These are phyloP conservation scores for Magallana ariakensis DNA, from an alignment of 1,140 invertebrate species.

Conservation along the genomic window DNA sequence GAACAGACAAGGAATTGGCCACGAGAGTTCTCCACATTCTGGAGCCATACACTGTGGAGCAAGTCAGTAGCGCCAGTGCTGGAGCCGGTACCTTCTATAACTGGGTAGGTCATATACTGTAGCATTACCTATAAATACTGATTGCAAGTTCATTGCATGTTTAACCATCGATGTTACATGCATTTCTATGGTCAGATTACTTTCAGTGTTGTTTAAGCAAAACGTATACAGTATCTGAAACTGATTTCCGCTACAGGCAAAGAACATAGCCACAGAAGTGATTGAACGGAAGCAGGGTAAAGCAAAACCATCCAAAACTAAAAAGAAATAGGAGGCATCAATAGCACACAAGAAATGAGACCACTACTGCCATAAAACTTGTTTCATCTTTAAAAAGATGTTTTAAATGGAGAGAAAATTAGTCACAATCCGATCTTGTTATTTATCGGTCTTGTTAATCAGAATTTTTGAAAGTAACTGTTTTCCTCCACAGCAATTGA, in stretches of 20 bases:
- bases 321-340: neutral
- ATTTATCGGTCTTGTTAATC: no score
- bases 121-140: neutral
- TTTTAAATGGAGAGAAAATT: no score
- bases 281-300: neutral
- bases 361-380: no score
- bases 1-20: neutral
- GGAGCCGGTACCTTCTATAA: constrained; percentile 56
- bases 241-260: neutral
- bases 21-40: constrained; percentile 39
- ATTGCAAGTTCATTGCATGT: neutral
- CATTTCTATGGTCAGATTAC: neutral
- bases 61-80: constrained; percentile 45
- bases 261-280: constrained; percentile 4
- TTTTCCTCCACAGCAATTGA: no score
- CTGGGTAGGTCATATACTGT: constrained; percentile 48
- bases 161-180: neutral
- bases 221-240: no score
- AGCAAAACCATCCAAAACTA: neutral
- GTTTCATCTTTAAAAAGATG: no score
- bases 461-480: no score
- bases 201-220: neutral
- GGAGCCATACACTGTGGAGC: constrained; percentile 38
- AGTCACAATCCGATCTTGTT: no score
- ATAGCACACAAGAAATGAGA: no score